Evolutionary conservation across 2,797 vertebrate species (phyloP).

Genomic region (Rallus crepitans): DNA sequence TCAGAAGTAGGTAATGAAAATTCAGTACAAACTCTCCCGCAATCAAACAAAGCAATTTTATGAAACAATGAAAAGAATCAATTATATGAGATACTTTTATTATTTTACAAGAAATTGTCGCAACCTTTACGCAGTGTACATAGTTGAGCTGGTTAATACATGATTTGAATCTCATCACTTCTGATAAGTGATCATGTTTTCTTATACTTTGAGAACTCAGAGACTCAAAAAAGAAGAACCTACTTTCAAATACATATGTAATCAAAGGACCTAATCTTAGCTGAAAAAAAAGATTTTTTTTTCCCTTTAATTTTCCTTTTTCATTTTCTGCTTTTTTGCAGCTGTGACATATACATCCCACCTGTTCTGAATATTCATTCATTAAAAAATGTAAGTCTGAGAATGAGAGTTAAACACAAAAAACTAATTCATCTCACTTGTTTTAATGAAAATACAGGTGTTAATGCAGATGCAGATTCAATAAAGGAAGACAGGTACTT

Average conservation of each 20-base stretch:
- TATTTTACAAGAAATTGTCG: conserved; percentile 71
- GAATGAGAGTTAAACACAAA: not conserved
- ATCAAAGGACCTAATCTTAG: not conserved
- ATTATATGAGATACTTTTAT: conserved; percentile 73
- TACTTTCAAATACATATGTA: not conserved
- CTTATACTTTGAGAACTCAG: not conserved
- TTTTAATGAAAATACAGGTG: not conserved
- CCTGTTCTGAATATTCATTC: not conserved
- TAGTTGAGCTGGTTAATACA: conserved; percentile 48
- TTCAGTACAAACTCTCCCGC: conserved; percentile 70
- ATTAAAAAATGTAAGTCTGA: not conserved
- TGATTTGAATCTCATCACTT: conserved; percentile 14
- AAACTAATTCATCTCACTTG: not conserved
- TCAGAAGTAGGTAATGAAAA: conserved; percentile 80
- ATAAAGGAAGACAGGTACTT: not conserved
- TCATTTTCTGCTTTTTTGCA: not conserved
- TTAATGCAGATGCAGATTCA: not conserved
- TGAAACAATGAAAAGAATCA: conserved; percentile 79
- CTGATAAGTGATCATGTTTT: not conserved
- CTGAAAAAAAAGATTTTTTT: not conserved
- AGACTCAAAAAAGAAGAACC: not conserved
- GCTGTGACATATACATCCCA: not conserved
- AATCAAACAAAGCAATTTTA: conserved; percentile 79
- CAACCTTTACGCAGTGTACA: conserved; percentile 61
- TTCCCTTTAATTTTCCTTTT: not conserved